Evolutionary conservation across 2,113 vertebrate genomes (phyloP), one percentile per base, ranked within the genome.

Genomic region (Acrocephalus kingi): DNA sequence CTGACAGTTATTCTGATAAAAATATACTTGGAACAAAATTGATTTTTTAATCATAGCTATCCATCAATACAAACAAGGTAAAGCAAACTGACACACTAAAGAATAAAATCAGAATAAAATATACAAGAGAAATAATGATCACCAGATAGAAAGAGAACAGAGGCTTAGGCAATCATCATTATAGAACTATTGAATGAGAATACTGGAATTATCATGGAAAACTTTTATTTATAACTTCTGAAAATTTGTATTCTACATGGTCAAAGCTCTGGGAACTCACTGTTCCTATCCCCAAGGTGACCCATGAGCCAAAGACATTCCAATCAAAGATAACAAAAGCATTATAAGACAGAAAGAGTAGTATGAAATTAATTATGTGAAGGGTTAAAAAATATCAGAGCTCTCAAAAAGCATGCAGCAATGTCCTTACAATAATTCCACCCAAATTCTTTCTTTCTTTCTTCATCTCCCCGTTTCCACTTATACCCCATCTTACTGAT

Each of bases 21-120:
- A 97, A 93, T 39, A 84, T 69, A 87, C 66, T 90, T 84, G n/a
- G 92, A 96, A 95, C 25, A 46, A 91, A 73, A 97, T 13, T 51
- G 52, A 59, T 54, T 90, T 90, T 91, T 71, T 41, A 66, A 78
- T 87, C 71, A 92, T 66, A 51, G 78, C 46, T 77, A 83, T 87
- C 58, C 55, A 77, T 92, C 95, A 95, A 61, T 25, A 87, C 24
- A 91, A 19, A 39, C 58, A 94, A 95, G 71, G 46, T 63, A 90
- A 93, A 89, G 81, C 19, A 86, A 76, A 64, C 52, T 73, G 66
- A 87, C 56, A 46, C 33, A 61, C 43, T 72, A 75, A 82, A 82
- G 58, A 87, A 87, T 61, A 82, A 87, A 83, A 90, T n/a, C 28
- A 78, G 67, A 92, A 77, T 74, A 83, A 67, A 88, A 90, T 89